These are phyloP conservation scores for Saturnia japonica DNA, from an alignment of 2,888 invertebrate genomes.

Conservation along the genomic window DNA sequence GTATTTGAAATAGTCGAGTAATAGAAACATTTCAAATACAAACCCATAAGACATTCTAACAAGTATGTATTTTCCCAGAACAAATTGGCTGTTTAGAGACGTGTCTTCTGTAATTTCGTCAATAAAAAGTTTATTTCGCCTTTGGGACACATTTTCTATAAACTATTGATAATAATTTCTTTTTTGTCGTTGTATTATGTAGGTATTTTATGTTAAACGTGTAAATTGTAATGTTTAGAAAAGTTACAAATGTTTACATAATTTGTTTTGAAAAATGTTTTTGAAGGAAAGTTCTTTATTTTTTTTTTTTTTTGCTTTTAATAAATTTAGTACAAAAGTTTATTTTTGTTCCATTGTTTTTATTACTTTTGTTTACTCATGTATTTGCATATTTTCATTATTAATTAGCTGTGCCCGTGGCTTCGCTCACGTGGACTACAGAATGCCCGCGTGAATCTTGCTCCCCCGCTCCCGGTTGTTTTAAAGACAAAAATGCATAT, in stretches of 20 bases:
- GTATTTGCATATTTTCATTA: no score
- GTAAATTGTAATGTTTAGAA: background rate
- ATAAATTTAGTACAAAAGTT: no score
- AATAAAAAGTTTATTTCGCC: slow-evolving; percentile 5
- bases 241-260: background rate
- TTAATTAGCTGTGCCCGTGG: no score
- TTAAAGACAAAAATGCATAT: no score
- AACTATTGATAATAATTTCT: background rate
- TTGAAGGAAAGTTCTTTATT: no score
- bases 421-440: no score
- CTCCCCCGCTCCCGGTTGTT: no score
- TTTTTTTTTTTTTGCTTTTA: no score
- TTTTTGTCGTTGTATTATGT: background rate
- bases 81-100: slow-evolving; percentile 9
- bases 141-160: slow-evolving; percentile 3
- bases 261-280: background rate
- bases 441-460: no score
- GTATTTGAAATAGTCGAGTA: background rate
- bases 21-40: background rate
- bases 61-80: background rate
- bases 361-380: no score
- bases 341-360: no score
- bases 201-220: background rate
- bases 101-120: background rate
- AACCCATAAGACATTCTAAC: slow-evolving; percentile 1